phyloP scores from a whole-genome alignment of 2,113 vertebrate genomes.

The Ctenomys sociabilis region DNA sequence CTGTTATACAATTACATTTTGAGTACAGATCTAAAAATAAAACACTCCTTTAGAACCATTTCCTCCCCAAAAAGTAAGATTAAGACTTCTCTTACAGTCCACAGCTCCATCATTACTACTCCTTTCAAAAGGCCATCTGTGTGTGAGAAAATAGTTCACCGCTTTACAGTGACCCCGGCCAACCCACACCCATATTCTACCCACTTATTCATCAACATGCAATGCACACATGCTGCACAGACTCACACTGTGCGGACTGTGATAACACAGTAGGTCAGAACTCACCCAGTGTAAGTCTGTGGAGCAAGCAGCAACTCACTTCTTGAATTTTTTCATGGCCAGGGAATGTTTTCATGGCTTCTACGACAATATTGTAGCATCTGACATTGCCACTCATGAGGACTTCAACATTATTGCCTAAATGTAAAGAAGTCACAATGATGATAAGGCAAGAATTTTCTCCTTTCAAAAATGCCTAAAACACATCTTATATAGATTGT shows the following conservation, averaged over 20 bases:
- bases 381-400: conserved; percentile 96
- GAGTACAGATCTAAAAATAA: neutral
- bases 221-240: neutral
- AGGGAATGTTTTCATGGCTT: conserved; percentile 90
- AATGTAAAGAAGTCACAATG: conserved; percentile 72
- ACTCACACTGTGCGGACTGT: neutral
- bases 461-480: conserved; percentile 27
- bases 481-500: neutral
- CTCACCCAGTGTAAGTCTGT: conserved; percentile 94
- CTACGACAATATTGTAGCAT: conserved; percentile 92
- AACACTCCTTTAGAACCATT: neutral
- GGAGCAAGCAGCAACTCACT: conserved; percentile 92
- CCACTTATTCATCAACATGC: neutral
- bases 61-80: neutral
- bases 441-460: neutral
- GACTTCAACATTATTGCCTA: conserved; percentile 95
- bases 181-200: neutral
- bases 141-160: neutral
- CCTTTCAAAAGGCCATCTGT: conserved; percentile 27
- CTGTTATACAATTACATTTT: neutral
- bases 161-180: neutral
- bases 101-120: neutral
- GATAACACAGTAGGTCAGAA: conserved; percentile 25
- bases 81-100: neutral
- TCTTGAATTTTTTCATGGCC: conserved; percentile 91